A percentile compares a stretch with the other conserved stretches of the same genome.
Conservation (phyloP, 2,797 vertebrate species). For the Steatocranus sp. region DNA sequence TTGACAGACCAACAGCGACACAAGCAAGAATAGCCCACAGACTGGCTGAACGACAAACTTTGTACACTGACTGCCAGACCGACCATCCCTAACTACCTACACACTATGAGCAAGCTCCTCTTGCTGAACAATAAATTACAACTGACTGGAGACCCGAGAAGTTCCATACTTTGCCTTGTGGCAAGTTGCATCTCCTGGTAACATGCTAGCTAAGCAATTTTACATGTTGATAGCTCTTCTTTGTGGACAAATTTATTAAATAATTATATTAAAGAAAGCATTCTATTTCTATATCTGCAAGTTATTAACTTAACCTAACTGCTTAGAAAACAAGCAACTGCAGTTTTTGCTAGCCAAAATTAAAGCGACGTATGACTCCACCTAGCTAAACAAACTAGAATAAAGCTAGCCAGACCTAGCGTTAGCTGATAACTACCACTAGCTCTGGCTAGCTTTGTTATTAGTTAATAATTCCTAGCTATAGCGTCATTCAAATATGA, state of each 20-base stretch:
- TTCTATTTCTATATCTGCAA: neutral
- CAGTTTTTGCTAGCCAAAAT: neutral
- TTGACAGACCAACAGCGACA: neutral
- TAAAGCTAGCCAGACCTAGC: neutral
- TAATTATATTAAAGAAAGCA: neutral
- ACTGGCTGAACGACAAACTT: neutral
- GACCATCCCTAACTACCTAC: neutral
- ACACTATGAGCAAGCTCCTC: neutral
- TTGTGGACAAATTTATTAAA: neutral
- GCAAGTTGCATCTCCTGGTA: neutral
- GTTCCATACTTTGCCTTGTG: no score
- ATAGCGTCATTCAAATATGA: neutral
- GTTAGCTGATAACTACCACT: neutral
- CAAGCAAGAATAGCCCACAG: neutral
- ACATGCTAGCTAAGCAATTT: neutral
- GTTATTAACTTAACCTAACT: neutral
- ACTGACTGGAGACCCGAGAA: neutral
- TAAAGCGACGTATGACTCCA: neutral
- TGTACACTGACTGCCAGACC: neutral
- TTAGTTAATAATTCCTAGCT: neutral
- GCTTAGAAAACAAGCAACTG: neutral
- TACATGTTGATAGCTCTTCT: neutral
- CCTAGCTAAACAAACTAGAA: neutral
- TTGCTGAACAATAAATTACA: neutral
- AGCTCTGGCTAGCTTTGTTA: neutral